A percentile compares a stretch with the other conserved stretches of the same genome.
These are phyloP conservation scores for Leptinotarsa peninsularis DNA, from an alignment of 2,888 invertebrate genomes.

Conservation along the genomic window DNA sequence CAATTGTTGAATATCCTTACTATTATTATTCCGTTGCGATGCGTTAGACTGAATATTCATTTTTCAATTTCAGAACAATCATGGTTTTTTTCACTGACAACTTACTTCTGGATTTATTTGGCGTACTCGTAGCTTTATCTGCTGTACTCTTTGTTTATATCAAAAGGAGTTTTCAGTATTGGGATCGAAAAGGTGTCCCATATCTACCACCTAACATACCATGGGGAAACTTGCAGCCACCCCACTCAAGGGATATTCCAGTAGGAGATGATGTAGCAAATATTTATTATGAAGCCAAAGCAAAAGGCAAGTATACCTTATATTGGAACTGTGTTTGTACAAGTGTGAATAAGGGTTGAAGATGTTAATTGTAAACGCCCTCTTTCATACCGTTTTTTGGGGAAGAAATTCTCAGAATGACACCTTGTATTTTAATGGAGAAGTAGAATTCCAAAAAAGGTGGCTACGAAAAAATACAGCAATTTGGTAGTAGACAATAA, in stretches of 20 bases:
- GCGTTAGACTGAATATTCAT: not conserved
- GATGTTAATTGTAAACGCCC: no score
- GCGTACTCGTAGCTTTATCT: slow-evolving; percentile 23
- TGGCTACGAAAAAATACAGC: no score
- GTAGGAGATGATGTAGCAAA: slow-evolving; percentile 26
- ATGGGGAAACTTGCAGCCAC: slow-evolving; percentile 35
- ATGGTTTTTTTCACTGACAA: slow-evolving; percentile 24
- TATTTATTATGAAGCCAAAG: slow-evolving; percentile 40
- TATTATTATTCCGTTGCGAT: no score
- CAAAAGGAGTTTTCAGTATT: slow-evolving; percentile 40
- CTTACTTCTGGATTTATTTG: slow-evolving; percentile 24
- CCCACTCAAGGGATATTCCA: slow-evolving; percentile 17
- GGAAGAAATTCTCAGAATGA: no score
- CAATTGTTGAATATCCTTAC: no score
- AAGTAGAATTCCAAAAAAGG: no score
- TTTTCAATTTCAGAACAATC: not conserved
- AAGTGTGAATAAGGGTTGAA: no score
- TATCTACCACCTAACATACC: slow-evolving; percentile 35
- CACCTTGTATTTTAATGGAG: no score
- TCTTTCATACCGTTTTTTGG: no score
- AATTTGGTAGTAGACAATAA: no score
- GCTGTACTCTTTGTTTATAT: slow-evolving; percentile 21
- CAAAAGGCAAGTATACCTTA: slow-evolving; percentile 25
- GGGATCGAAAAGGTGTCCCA: slow-evolving; percentile 36
- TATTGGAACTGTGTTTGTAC: no score